A percentile compares a stretch with the other conserved stretches of the same genome.
Conservation (phyloP, 2,113 vertebrate species). For the Riparia riparia region DNA sequence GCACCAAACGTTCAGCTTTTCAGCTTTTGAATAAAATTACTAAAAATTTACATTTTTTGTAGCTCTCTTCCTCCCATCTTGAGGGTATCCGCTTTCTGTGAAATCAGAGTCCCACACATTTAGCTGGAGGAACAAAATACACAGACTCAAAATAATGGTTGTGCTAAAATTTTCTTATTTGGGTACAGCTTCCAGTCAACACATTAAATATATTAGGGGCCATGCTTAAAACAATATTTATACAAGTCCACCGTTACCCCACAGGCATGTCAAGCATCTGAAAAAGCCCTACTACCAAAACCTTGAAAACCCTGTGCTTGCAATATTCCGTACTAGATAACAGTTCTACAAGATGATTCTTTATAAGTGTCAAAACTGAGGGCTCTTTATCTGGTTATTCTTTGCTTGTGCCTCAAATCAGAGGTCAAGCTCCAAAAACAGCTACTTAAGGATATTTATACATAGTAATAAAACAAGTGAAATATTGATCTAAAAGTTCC, state of each 20-base stretch:
- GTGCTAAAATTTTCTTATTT: not conserved
- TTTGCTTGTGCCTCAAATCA: not conserved
- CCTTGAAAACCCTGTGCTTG: not conserved
- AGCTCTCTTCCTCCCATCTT: conserved; percentile 72
- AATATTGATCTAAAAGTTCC: not conserved
- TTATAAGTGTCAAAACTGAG: not conserved
- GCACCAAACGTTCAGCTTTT: not conserved
- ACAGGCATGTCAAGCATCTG: not conserved
- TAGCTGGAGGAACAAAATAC: conserved; percentile 54
- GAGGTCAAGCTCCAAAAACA: not conserved
- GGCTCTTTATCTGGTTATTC: not conserved
- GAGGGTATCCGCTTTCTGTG: conserved; percentile 78
- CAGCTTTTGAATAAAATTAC: not conserved
- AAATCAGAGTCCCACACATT: conserved; percentile 74
- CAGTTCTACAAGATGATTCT: not conserved
- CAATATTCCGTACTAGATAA: not conserved
- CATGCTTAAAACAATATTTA: not conserved
- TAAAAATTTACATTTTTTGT: conserved; percentile 51
- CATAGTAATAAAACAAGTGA: not conserved
- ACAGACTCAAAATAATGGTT: conserved; percentile 36
- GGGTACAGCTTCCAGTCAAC: not conserved
- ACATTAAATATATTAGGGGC: not conserved
- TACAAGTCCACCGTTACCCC: not conserved
- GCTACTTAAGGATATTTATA: not conserved
- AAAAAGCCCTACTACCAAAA: not conserved